phyloP scores from a whole-genome alignment of 2,113 vertebrate genomes.

The Erpornis zantholeuca region DNA sequence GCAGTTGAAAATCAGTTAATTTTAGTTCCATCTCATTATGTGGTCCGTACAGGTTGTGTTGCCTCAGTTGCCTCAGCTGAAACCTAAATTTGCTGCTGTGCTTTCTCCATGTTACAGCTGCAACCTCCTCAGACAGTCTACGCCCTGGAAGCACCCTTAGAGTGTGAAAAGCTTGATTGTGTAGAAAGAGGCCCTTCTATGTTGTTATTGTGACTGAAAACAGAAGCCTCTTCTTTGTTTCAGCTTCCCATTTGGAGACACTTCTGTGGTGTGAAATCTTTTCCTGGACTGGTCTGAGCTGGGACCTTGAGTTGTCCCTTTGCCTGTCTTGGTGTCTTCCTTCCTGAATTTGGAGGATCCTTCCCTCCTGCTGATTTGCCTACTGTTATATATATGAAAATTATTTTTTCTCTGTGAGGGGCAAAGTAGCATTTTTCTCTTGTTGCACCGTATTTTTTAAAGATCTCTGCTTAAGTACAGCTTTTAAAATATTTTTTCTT shows the following conservation, averaged over 20 bases:
- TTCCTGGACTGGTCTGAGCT: not conserved
- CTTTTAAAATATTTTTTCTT: not conserved
- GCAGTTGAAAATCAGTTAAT: not conserved
- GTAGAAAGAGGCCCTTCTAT: not conserved
- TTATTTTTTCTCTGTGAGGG: not conserved
- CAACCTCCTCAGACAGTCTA: not conserved
- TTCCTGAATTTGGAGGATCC: not conserved
- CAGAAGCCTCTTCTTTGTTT: not conserved
- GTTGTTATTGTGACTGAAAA: not conserved
- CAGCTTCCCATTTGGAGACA: fast-evolving
- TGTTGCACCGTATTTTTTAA: not conserved
- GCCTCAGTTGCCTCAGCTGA: fast-evolving
- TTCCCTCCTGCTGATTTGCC: not conserved
- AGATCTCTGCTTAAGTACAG: not conserved
- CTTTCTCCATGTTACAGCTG: not conserved
- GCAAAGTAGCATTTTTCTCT: not conserved
- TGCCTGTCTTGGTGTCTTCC: not conserved
- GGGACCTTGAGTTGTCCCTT: not conserved
- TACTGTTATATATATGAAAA: not conserved
- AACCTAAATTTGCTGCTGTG: not conserved
- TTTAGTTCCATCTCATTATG: not conserved
- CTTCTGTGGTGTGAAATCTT: not conserved
- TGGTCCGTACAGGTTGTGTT: not conserved
- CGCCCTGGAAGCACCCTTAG: not conserved
- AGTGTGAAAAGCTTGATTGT: not conserved